Evolutionary conservation across 1,140 invertebrate genomes (phyloP).

Genomic region (Zaprionus davidi): DNA sequence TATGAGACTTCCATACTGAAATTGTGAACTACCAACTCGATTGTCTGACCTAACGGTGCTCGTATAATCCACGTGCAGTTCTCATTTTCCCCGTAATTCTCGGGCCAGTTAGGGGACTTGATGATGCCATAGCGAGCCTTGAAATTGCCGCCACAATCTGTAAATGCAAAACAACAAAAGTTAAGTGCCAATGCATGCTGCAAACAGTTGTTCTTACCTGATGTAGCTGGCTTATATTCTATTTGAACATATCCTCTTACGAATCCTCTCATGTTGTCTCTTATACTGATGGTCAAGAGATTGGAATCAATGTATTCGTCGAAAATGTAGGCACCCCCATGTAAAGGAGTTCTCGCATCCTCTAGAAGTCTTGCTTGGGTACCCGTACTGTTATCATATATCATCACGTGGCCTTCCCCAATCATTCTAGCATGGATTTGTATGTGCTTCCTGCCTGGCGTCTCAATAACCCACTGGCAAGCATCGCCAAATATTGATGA

Average conservation of each 20-base stretch:
- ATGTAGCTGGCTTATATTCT: background rate
- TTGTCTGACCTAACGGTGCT: slow-evolving; percentile 89
- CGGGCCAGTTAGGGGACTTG: slow-evolving; percentile 90
- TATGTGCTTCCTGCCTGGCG: slow-evolving; percentile 47
- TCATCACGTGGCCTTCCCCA: background rate
- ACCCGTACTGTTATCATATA: slow-evolving; percentile 38
- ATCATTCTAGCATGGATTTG: fast-evolving
- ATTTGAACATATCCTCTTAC: fast-evolving
- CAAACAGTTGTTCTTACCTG: slow-evolving; percentile 10
- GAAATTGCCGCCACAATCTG: slow-evolving; percentile 91
- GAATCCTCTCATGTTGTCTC: fast-evolving
- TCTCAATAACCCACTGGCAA: slow-evolving; percentile 92
- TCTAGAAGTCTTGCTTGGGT: background rate
- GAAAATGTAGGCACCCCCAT: background rate
- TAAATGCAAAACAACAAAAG: slow-evolving; percentile 22
- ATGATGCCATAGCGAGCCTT: slow-evolving; percentile 86
- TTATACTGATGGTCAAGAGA: slow-evolving; percentile 38
- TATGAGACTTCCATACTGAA: slow-evolving; percentile 89
- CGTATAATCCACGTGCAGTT: slow-evolving; percentile 91
- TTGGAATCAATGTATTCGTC: slow-evolving; percentile 35
- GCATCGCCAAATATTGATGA: slow-evolving; percentile 82
- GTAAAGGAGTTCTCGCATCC: fast-evolving
- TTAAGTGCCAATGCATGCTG: background rate
- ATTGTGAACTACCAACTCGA: slow-evolving; percentile 88
- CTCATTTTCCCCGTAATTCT: slow-evolving; percentile 87